Evolutionary conservation across 2,797 vertebrate genomes (phyloP), one percentile per base, ranked within the genome.

Genomic region (Sebastes hopkinsi): DNA sequence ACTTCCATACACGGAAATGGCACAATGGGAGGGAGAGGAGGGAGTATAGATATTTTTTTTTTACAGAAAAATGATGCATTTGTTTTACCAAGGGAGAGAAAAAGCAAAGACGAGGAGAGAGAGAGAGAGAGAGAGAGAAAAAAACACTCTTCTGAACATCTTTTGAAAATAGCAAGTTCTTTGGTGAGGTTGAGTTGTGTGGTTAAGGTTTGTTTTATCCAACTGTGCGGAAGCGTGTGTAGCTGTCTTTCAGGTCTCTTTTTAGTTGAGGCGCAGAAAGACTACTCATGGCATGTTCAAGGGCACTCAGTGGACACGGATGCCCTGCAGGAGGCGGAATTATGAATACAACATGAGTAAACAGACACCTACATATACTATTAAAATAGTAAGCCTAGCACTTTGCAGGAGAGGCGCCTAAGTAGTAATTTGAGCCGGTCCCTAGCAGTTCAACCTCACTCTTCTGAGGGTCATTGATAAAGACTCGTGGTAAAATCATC

Each of bases 121-220:
- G 75, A 80, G 73, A 36, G 67, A 32, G 52, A 11, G 36, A 50
- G 23, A 59, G 34, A 50, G 62, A 20, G 0, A 55, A 73, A 79
- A 92, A 89, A 71, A 9, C 80, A 80, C 72, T 85, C 92, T 88
- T 94, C 92, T 93, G 89, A 94, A 94, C 89, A 94, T 92, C 92
- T 87, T 93, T 94, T 91, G 64, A 89, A 93, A 91, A 93, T 91
- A 77, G 73, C 88, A 80, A 76, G 80, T 91, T 91, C 92, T 95
- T 95, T 96, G 93, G 94, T 95, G 95, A 94, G 94, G 93, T 90
- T 92, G 92, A 95, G 93, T 94, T 95, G 92, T 91, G 92, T 89
- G 92, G 95, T 95, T 95, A 95, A 92, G 94, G 92, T 95, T 96
- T 95, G 94, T 96, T 96, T 96, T 94, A 95, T 96, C 95, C 95